Evolutionary conservation across 2,113 vertebrate genomes (phyloP).

Genomic region (Brachyistius frenatus): DNA sequence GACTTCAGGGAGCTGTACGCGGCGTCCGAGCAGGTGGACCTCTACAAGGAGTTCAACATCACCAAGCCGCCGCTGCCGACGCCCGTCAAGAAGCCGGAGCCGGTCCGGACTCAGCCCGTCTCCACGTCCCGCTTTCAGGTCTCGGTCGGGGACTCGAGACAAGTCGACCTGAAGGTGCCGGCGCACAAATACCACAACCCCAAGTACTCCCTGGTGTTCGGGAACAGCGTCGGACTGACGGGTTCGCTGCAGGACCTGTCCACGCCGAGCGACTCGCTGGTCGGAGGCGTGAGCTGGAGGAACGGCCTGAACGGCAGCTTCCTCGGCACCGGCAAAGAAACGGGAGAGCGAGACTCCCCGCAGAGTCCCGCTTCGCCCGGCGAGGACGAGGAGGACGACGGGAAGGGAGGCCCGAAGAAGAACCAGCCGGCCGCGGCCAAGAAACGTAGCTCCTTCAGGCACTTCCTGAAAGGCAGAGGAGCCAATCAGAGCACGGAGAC

Average conservation of each 20-base stretch:
- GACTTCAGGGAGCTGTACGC: conserved; percentile 97
- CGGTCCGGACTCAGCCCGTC: conserved; percentile 57
- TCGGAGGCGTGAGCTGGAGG: not conserved
- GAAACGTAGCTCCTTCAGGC: conserved; percentile 80
- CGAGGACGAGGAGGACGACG: conserved; percentile 52
- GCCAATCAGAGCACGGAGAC: conserved; percentile 54
- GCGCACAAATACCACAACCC: conserved; percentile 96
- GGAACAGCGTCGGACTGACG: conserved; percentile 75
- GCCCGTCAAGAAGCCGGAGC: conserved; percentile 68
- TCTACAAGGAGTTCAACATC: conserved; percentile 88
- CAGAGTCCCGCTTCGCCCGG: conserved; percentile 17
- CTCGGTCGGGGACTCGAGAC: conserved; percentile 66
- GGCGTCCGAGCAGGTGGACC: conserved; percentile 90
- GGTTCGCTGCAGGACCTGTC: conserved; percentile 82
- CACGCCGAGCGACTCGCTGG: conserved; percentile 30
- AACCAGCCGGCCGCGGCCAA: conserved; percentile 29
- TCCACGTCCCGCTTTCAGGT: conserved; percentile 82
- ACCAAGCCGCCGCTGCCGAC: conserved; percentile 71
- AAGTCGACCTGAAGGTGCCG: conserved; percentile 83
- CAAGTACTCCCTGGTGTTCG: conserved; percentile 92
- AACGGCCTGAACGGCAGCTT: conserved; percentile 55
- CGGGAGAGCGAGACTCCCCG: not conserved
- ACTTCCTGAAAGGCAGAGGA: conserved; percentile 77
- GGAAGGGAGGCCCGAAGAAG: conserved; percentile 57
- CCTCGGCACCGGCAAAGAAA: conserved; percentile 21